These are phyloP conservation scores for Onthophagus taurus DNA, from an alignment of 1,140 invertebrate genomes.

Conservation along the genomic window DNA sequence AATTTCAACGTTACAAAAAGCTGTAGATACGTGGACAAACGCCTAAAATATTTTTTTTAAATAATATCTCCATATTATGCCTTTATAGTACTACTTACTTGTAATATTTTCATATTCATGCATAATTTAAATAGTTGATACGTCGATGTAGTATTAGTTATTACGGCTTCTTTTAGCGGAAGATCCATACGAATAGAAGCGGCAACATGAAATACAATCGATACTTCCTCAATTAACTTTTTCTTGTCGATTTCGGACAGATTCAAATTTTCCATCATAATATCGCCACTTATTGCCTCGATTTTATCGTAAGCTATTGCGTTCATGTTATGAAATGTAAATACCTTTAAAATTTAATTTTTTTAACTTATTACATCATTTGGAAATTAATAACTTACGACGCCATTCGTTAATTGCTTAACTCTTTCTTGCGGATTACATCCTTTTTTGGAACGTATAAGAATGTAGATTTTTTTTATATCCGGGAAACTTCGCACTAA, in stretches of 20 bases:
- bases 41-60: slow-evolving; percentile 51
- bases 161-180: slow-evolving; percentile 49
- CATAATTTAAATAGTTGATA: slow-evolving; percentile 53
- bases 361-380: too few species aligned
- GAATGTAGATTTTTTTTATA: slow-evolving; percentile 62
- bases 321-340: slow-evolving; percentile 43
- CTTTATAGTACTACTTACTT: slow-evolving; percentile 15
- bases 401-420: too few species aligned
- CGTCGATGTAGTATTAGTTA: slow-evolving; percentile 46
- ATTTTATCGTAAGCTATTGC: slow-evolving; percentile 52
- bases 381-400: too few species aligned
- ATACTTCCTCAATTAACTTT: slow-evolving; percentile 43
- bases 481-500: slow-evolving; percentile 62
- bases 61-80: slow-evolving; percentile 44
- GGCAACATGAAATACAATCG: slow-evolving; percentile 57
- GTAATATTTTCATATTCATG: slow-evolving; percentile 45
- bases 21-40: slow-evolving; percentile 74
- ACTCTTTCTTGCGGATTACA: slow-evolving; percentile 53
- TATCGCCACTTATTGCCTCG: slow-evolving; percentile 69
- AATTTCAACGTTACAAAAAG: slow-evolving; percentile 71
- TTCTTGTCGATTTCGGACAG: slow-evolving; percentile 38
- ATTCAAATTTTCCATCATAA: slow-evolving; percentile 48
- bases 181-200: slow-evolving; percentile 62
- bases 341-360: slow-evolving; percentile 51
- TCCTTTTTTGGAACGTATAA: slow-evolving; percentile 69